Evolutionary conservation across 2,797 vertebrate species (phyloP).

Genomic region (Phoxinus dragarum): DNA sequence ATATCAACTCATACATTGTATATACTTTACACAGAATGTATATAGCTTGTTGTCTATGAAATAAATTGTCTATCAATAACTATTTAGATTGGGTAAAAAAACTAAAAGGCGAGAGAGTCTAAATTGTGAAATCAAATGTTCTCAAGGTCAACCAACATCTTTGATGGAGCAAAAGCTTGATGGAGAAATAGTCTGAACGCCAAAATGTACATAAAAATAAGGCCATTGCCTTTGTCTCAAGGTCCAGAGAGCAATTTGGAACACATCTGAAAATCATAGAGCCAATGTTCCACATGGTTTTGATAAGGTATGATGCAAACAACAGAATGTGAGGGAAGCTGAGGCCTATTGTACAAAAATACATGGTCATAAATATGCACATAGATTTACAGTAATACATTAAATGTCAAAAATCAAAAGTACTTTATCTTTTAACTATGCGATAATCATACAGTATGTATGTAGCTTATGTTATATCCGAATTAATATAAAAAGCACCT

Average conservation of each 20-base stretch:
- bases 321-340: slow-evolving; percentile 58
- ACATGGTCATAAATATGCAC: slow-evolving; percentile 29
- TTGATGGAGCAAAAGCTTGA: background rate
- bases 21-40: background rate
- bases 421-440: background rate
- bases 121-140: background rate
- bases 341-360: slow-evolving; percentile 38
- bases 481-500: background rate
- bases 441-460: background rate
- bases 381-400: slow-evolving; percentile 24
- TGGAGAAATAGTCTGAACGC: background rate
- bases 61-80: background rate
- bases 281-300: slow-evolving; percentile 74
- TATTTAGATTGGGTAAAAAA: background rate
- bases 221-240: slow-evolving; percentile 25
- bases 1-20: background rate
- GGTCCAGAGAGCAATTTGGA: slow-evolving; percentile 69
- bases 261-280: slow-evolving; percentile 75
- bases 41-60: background rate
- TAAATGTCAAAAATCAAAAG: slow-evolving; percentile 18
- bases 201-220: slow-evolving; percentile 19
- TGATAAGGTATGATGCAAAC: slow-evolving; percentile 67
- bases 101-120: background rate
- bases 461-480: background rate
- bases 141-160: background rate